Evolutionary conservation across 2,888 invertebrate species (phyloP), one percentile per base, ranked within the genome.

Genomic region (Pecten maximus): DNA sequence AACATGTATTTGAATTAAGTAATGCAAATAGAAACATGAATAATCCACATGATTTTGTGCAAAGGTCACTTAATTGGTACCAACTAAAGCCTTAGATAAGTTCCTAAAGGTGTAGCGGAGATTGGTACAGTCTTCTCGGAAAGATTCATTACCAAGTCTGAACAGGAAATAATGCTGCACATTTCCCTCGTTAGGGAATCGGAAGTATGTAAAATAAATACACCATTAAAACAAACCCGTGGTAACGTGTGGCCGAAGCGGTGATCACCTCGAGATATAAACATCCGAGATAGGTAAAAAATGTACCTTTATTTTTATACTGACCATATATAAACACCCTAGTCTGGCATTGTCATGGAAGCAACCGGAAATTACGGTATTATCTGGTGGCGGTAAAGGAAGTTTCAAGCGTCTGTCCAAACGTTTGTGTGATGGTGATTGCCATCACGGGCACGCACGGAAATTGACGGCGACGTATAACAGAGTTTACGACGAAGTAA

Each of bases 361-460:
- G 74, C 74, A 6, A 74, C 28, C 74, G 74, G 74, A 74, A 74
- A 74, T 28, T 74, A 74, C 74, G 74, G 28, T 74, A 74, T 74
- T 74, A 74, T 74, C 74, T 74, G 74, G 74, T 74, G 74, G 74
- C 35, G 74, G 74, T 74, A 74, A 74, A 74, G 74, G 74, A 74
- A 74, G 28, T 74, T 35, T 28, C 74, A 74, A 74, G 74, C 74
- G 74, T 74, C 74, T 35, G 74, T 74, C 74, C 35, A 74, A 74
- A 74, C 74, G 74, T 74, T 74, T 74, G 74, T 74, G 35, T 35
- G 74, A 74, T 35, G 74, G 35, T 74, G 74, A 74, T 74, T 74
- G 35, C 74, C 74, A 74, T 74, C 74, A 74, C 74, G 35, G 15
- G 74, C 74, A 74, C 74, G 74, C 74, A 23, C 74, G 74, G 74